phyloP scores from a whole-genome alignment of 2,797 vertebrate genomes.

The Hippopotamyrus pictus region DNA sequence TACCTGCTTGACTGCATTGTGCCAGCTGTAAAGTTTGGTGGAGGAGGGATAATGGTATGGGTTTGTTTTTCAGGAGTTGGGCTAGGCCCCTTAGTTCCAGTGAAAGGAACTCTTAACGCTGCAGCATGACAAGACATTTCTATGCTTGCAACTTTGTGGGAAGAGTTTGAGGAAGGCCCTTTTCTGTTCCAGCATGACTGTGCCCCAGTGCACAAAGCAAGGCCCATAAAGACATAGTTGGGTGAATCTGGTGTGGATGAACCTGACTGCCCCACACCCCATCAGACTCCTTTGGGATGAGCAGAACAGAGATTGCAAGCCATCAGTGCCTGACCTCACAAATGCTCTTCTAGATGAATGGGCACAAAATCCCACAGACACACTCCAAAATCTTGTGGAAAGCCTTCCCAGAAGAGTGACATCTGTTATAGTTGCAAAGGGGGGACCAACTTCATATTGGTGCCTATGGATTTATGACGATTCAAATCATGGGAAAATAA shows the following conservation, averaged over 20 bases:
- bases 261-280: neutral
- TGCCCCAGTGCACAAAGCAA: neutral
- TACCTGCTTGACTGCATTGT: neutral
- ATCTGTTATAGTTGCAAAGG: neutral
- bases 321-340: neutral
- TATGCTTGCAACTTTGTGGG: too few species aligned
- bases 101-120: neutral
- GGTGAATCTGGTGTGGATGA: neutral
- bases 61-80: neutral
- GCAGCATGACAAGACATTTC: too few species aligned
- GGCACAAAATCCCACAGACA: neutral
- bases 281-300: neutral
- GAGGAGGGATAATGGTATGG: neutral
- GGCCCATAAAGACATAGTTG: neutral
- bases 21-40: neutral
- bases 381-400: neutral
- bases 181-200: neutral
- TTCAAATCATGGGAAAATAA: neutral
- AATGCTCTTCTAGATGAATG: neutral
- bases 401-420: neutral
- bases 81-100: neutral
- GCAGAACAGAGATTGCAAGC: neutral
- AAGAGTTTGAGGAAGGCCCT: neutral
- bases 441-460: neutral
- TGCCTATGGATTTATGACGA: neutral